Base-by-base conservation (phyloP, 2,113 vertebrate genomes). In the Chlamydotis undulata region DNA sequence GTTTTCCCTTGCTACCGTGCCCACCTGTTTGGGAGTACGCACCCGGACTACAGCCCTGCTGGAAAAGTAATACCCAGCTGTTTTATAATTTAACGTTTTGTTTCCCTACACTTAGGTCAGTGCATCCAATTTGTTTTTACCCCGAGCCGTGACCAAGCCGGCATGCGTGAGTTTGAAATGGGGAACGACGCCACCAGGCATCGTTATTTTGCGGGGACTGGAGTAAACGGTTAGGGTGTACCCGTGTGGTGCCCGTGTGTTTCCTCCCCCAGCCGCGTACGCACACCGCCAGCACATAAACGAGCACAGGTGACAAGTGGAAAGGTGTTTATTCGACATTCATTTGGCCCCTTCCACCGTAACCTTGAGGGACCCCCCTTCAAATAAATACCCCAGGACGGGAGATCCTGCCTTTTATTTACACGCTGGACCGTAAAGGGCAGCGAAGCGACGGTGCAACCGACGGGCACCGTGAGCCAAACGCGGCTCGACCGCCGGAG, bases 131-230 rank as follows among this genome's bases (percentile, higher is more conserved):
- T 12, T 22, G 26, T 6, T 19, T 53, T 0, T 0, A 3, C 2
- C 6, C 18, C 2, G 0, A 53, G 18, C 11, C 29, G 12, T 7
- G n/a, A 35, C 23, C 19, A 35, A 55, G 24, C 5, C 35, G 22
- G 22, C 0, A 1, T 4, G 3, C 22, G 10, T 28, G 45, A 14
- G 17, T 50, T 28, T 57, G 37, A 83, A 55, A 65, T 0, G 2
- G 11, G 31, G 23, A 35, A 45, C 31, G 5, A 50, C 33, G 24
- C 13, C 39, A 6, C 1, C 4, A 3, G 35, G 15, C n/a, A 29
- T 6, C 25, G 47, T 28, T 47, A 16, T 56, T 88, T 24, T 10
- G 28, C 6, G 23, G 21, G 12, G 23, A 14, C 10, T 39, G 13
- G 33, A 75, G 45, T 43, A 47, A 75, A 52, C 31, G n/a, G 5